Base-by-base conservation (phyloP, 2,888 invertebrate species). In the Drosophila anomalata region DNA sequence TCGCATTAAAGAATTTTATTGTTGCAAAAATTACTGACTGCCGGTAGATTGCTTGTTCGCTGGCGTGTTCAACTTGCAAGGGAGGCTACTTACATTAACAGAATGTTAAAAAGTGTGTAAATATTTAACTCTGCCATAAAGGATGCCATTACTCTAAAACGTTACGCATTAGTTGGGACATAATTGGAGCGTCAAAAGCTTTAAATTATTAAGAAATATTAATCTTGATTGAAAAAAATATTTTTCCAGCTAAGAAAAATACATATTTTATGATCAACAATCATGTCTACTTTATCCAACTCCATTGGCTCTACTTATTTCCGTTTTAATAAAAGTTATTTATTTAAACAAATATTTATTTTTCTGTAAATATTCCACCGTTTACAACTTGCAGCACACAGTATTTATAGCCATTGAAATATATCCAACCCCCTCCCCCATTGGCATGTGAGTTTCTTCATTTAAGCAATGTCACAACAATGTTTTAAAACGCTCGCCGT, bases 21-120 rank as follows among this genome's bases (percentile, higher is more conserved):
- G 41, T 57, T 71, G 50, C 39, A 26, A 41, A 41, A 31, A 20
- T 57, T 22, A 52, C 51, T 51, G 20, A 14, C 36, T 42, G 56
- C 39, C 48, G 67, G 70, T 55, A 54, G 42, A 72, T 72, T 53
- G 68, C 67, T 76, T 74, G 76, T 74, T 75, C 66, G 41, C 71
- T 39, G 36, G 61, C 65, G 53, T 65, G 82, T 77, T 57, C 52
- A 72, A 85, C 82, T 79, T 65, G 56, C 42, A 63, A 17, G 59
- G 17, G 44, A 72, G 70, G 67, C 75, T 48, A 59, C 68, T 63
- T 84, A 77, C 79, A 77, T 82, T 82, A 82, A 84, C 79, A 85
- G 76, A 81, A 69, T 77, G 73, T 78, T 74, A 74, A 52, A 39
- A 55, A 61, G 11, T 9, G 39, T 24, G 31, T 53, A 52, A 52